Percentiles rank a stretch among this genome's conserved stretches.
Conservation (phyloP, 2,888 invertebrate species). For the Sinopyrophorus schimmeli region DNA sequence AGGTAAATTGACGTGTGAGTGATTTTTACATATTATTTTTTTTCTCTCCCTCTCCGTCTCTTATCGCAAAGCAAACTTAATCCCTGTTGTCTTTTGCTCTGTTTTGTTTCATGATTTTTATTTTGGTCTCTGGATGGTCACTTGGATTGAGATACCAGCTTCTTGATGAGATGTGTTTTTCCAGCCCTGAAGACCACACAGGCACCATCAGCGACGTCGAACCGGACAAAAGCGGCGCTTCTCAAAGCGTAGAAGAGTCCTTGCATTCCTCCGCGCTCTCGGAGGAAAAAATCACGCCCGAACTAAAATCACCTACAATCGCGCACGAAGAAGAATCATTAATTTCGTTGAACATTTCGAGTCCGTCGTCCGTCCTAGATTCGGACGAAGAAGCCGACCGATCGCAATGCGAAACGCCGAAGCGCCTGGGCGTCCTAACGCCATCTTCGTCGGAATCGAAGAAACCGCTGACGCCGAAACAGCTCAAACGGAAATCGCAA, state of each 20-base stretch:
- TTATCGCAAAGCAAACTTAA: too few species aligned
- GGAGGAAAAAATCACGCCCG: neutral
- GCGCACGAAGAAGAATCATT: neutral
- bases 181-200: slow-evolving; percentile 38
- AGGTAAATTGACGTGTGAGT: slow-evolving; percentile 14
- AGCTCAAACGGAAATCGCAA: slow-evolving; percentile 63
- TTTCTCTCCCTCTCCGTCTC: too few species aligned
- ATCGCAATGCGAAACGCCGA: too few species aligned
- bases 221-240: neutral
- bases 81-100: slow-evolving; percentile 15
- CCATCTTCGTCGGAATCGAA: too few species aligned
- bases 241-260: too few species aligned
- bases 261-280: too few species aligned
- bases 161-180: slow-evolving; percentile 41
- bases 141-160: slow-evolving; percentile 34
- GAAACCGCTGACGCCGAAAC: slow-evolving; percentile 47
- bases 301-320: neutral
- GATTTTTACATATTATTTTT: too few species aligned
- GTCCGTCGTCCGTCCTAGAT: too few species aligned
- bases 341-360: too few species aligned
- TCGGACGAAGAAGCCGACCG: slow-evolving; percentile 1
- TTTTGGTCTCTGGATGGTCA: slow-evolving; percentile 55
- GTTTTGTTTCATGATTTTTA: slow-evolving; percentile 37
- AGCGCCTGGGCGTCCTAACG: too few species aligned
- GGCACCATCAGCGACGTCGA: neutral